These are phyloP conservation scores for Parotia lawesii DNA, from an alignment of 2,113 vertebrate species.

Conservation along the genomic window DNA sequence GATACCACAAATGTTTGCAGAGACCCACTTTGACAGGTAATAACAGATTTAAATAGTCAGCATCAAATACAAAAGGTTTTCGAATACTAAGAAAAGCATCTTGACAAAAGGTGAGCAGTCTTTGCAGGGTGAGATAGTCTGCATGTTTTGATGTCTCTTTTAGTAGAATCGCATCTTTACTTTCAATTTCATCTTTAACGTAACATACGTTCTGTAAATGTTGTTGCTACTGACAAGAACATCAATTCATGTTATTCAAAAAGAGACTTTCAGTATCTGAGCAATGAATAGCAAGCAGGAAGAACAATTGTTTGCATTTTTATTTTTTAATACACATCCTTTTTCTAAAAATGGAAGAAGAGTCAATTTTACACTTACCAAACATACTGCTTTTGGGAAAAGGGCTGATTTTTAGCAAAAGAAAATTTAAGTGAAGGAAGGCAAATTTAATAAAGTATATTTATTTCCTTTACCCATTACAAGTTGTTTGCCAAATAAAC, in stretches of 20 bases:
- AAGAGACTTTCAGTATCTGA: constrained; percentile 38
- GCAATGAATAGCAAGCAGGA: constrained; percentile 35
- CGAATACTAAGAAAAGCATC: constrained; percentile 32
- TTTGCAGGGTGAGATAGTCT: neutral
- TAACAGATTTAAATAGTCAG: constrained; percentile 36
- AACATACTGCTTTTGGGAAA: neutral
- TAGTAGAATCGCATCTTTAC: neutral
- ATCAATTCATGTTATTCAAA: constrained; percentile 63
- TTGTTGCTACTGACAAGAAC: constrained; percentile 59
- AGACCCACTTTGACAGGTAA: constrained; percentile 1
- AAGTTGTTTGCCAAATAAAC: neutral
- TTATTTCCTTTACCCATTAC: neutral
- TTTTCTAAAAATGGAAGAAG: neutral
- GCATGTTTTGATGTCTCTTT: neutral
- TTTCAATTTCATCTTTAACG: constrained; percentile 53
- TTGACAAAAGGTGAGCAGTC: constrained; percentile 16
- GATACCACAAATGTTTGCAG: neutral
- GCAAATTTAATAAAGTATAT: neutral
- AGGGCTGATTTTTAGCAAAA: neutral
- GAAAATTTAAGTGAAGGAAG: neutral
- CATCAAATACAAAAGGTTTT: constrained; percentile 37
- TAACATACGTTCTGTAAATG: constrained; percentile 61
- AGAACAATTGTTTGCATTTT: constrained; percentile 13
- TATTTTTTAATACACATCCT: neutral
- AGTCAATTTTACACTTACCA: neutral